A percentile compares a stretch with the other conserved stretches of the same genome.
Evolutionary conservation across 2,113 vertebrate species (phyloP).

Genomic region (Bostrychus sinensis): DNA sequence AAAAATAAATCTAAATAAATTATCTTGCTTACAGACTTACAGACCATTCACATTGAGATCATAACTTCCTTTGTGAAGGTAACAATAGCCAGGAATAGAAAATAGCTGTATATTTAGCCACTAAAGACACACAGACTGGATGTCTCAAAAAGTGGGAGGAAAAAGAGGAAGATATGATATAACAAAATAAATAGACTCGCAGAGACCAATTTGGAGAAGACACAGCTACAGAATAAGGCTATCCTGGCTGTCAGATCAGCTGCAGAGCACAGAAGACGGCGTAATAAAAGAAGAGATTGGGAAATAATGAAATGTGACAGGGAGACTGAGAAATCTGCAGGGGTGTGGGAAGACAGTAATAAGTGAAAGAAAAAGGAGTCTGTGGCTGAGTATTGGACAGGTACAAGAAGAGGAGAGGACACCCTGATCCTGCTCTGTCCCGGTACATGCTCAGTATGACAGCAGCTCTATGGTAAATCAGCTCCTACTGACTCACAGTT

Average conservation of each 20-base stretch:
- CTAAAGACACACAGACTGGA: neutral
- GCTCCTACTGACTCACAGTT: neutral
- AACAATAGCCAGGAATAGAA: too few species aligned
- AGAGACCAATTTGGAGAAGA: conserved; percentile 2
- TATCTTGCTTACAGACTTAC: too few species aligned
- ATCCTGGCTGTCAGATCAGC: conserved; percentile 13
- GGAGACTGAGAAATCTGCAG: neutral
- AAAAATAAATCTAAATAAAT: too few species aligned
- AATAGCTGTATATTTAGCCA: neutral
- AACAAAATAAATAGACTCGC: conserved; percentile 2
- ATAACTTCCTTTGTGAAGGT: too few species aligned
- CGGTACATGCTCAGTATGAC: conserved; percentile 2
- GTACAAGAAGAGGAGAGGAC: conserved; percentile 5
- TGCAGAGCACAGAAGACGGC: conserved; percentile 1
- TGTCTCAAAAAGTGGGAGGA: neutral
- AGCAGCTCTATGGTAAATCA: neutral
- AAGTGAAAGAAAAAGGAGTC: neutral
- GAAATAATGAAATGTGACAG: conserved; percentile 23
- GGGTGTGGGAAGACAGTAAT: conserved; percentile 5
- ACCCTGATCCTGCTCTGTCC: neutral
- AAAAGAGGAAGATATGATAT: neutral
- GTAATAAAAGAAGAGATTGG: conserved; percentile 12
- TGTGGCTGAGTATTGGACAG: conserved; percentile 1
- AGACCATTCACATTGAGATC: too few species aligned
- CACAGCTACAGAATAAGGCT: neutral